A percentile compares a stretch with the other conserved stretches of the same genome.
Conservation (phyloP, 2,113 vertebrate species). For the Onychostoma macrolepis region DNA sequence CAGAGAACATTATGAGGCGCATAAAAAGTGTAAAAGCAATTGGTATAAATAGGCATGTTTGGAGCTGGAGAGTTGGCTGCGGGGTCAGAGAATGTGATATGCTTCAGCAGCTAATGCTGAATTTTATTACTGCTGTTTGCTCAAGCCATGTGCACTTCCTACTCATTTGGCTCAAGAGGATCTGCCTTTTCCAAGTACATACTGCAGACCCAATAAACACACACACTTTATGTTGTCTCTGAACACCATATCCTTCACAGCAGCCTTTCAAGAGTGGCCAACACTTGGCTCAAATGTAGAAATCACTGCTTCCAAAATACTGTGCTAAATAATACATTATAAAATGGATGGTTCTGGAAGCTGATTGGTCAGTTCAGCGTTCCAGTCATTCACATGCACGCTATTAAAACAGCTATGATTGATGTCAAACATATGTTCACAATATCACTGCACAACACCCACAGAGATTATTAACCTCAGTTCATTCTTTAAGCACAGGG, state of each 20-base stretch:
- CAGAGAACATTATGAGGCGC: not conserved
- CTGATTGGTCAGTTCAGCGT: not conserved
- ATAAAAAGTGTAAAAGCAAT: not conserved
- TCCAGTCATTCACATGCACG: not conserved
- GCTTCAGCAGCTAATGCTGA: constrained; percentile 12
- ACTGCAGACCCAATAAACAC: not conserved
- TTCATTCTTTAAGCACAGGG: not conserved
- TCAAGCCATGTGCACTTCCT: not conserved
- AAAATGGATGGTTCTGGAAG: not conserved
- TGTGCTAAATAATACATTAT: not conserved
- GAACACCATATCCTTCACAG: not conserved
- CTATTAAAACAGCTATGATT: not conserved
- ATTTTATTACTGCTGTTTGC: constrained; percentile 26
- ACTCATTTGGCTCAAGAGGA: not conserved
- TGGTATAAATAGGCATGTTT: constrained; percentile 1
- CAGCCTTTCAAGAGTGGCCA: constrained; percentile 22
- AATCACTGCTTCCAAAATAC: not conserved
- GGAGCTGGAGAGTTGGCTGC: not conserved
- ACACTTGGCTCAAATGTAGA: not conserved
- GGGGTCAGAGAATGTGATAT: constrained; percentile 31
- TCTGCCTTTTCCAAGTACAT: not conserved
- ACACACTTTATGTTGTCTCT: not conserved
- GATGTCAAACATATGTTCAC: constrained; percentile 13
- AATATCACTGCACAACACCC: not conserved
- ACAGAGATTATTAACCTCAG: not conserved